These are phyloP conservation scores for Axinella damicornis DNA, from an alignment of 37 sponge, comb jelly and placozoan genomes.

Conservation along the genomic window DNA sequence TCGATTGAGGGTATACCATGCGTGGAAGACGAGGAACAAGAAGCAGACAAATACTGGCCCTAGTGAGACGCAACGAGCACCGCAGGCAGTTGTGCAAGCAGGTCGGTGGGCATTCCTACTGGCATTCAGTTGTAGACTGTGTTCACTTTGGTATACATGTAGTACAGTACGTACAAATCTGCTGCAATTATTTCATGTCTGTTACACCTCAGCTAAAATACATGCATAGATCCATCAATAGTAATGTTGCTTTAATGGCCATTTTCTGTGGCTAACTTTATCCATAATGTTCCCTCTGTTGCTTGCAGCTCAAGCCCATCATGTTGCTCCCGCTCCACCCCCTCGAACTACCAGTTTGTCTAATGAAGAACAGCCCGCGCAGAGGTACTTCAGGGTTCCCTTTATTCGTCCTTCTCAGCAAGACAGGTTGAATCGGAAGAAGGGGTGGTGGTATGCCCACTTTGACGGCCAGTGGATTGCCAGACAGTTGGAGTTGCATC, in stretches of 20 bases:
- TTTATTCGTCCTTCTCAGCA: conserved; percentile 78
- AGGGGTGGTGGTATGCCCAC: conserved; percentile 99
- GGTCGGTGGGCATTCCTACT: neutral
- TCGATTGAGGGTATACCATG: conserved; percentile 92
- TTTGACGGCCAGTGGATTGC: conserved; percentile 98
- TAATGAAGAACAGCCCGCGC: conserved; percentile 36
- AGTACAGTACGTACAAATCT: too few species aligned
- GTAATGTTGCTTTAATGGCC: too few species aligned
- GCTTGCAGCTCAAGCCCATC: neutral
- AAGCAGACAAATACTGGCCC: neutral
- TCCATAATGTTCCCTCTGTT: too few species aligned
- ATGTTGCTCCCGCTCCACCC: conserved; percentile 28
- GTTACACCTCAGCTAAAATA: too few species aligned
- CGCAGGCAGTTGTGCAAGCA: conserved; percentile 29
- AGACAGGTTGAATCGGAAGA: conserved; percentile 60
- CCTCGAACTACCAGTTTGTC: conserved; percentile 14
- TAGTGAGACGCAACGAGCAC: conserved; percentile 18
- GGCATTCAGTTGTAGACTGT: too few species aligned
- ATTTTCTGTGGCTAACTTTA: too few species aligned
- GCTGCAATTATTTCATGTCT: too few species aligned
- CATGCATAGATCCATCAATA: neutral
- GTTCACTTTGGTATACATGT: too few species aligned
- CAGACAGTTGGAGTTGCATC: conserved; percentile 95
- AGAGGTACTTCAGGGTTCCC: conserved; percentile 95
- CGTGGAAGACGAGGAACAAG: conserved; percentile 93